phyloP scores from a whole-genome alignment of 23 tunicate genomes.

The Styela plicata region DNA sequence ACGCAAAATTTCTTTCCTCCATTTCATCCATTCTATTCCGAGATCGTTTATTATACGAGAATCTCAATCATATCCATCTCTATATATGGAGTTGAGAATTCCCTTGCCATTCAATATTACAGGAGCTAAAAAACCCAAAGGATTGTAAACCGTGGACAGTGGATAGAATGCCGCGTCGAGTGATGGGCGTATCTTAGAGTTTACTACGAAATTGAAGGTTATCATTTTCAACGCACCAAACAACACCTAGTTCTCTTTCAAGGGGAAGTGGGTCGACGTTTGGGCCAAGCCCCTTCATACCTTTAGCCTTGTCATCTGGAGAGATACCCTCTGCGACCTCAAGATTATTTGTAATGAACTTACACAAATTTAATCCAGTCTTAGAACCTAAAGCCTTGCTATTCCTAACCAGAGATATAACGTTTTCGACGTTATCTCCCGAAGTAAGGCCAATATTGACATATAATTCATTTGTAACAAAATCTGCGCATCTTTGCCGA shows the following conservation, averaged over 20 bases:
- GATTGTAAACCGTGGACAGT: slow-evolving; percentile 36
- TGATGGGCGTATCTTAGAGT: slow-evolving; percentile 17
- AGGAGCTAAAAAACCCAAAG: slow-evolving; percentile 42
- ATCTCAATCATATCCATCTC: slow-evolving; percentile 31
- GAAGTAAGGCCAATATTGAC: slow-evolving; percentile 50
- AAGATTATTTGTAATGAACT: slow-evolving; percentile 43
- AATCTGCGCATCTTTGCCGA: slow-evolving; percentile 2
- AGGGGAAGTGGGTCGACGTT: slow-evolving; percentile 26
- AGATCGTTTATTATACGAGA: slow-evolving; percentile 14
- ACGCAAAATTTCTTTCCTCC: slow-evolving; percentile 3
- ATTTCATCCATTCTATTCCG: not conserved
- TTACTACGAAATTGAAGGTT: slow-evolving; percentile 33
- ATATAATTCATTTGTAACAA: slow-evolving; percentile 49
- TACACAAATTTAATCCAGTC: slow-evolving; percentile 41
- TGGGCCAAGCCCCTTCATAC: not conserved
- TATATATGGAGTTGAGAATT: slow-evolving; percentile 34
- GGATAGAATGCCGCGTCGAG: slow-evolving; percentile 35
- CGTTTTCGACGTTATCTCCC: slow-evolving; percentile 5
- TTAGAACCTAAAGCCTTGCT: not conserved
- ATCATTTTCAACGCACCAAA: slow-evolving; percentile 51
- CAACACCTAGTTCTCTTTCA: slow-evolving; percentile 44
- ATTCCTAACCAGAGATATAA: slow-evolving; percentile 21
- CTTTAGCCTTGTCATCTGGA: slow-evolving; percentile 23
- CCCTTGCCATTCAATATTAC: slow-evolving; percentile 42
- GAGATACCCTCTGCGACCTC: slow-evolving; percentile 31